Percentiles rank a stretch among this genome's conserved stretches.
phyloP scores from a whole-genome alignment of 2,888 invertebrate genomes.

The Luperina nickerlii region DNA sequence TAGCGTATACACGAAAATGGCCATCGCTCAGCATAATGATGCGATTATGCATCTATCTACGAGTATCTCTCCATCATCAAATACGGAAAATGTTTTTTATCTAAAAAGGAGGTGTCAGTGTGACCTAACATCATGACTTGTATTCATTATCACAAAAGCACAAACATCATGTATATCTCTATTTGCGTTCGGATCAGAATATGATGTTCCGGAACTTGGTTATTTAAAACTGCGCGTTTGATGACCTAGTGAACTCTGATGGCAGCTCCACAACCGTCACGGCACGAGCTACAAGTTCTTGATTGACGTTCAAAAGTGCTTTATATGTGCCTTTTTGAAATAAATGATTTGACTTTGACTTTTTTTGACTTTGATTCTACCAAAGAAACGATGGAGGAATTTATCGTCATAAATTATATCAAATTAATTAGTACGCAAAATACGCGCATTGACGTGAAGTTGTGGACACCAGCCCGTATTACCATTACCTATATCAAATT shows the following conservation, averaged over 20 bases:
- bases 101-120: neutral
- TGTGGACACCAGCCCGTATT: no score
- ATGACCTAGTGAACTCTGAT: neutral
- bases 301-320: no score
- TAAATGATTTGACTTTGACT: no score
- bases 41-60: neutral
- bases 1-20: neutral
- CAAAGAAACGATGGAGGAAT: neutral
- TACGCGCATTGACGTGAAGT: no score
- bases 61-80: neutral
- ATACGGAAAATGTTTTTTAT: constrained; percentile 5
- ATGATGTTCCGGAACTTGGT: neutral
- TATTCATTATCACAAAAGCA: constrained; percentile 14
- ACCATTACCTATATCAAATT: no score
- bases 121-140: constrained; percentile 29
- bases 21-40: neutral
- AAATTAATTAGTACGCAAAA: no score
- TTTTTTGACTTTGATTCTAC: neutral
- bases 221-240: neutral
- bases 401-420: neutral
- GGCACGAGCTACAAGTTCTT: no score
- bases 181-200: neutral
- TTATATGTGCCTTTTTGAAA: no score
- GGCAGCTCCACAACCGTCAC: neutral
- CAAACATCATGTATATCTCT: constrained; percentile 24